Conservation (phyloP, 1,140 invertebrate species). For the Zaprionus davidi region DNA sequence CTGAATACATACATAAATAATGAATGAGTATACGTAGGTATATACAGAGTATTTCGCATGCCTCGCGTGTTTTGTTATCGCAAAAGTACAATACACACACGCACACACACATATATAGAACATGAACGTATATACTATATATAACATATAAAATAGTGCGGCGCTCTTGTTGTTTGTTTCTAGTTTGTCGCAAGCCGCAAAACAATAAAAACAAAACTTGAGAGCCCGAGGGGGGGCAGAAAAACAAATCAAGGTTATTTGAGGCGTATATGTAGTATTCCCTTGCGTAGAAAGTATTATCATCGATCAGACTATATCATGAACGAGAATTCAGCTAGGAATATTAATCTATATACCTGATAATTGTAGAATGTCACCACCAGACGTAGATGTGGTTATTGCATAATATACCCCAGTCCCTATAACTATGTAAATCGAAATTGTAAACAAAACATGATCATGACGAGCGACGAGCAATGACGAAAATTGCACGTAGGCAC, state of each 20-base stretch:
- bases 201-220: conserved; percentile 19
- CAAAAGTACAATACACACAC: not conserved
- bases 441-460: conserved; percentile 15
- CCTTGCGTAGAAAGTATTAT: conserved; percentile 35
- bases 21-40: conserved; percentile 9
- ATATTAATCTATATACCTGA: conserved; percentile 19
- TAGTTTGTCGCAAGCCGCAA: conserved; percentile 19
- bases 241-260: conserved; percentile 57
- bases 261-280: conserved; percentile 17
- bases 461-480: conserved; percentile 13
- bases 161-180: conserved; percentile 30
- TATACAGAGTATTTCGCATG: conserved; percentile 3
- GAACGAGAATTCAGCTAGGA: not conserved
- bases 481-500: conserved; percentile 27
- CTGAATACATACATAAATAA: conserved; percentile 29
- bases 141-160: conserved; percentile 28
- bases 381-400: conserved; percentile 8
- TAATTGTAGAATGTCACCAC: not conserved
- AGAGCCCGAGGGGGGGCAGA: conserved; percentile 15
- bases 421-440: conserved; percentile 10
- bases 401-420: conserved; percentile 14
- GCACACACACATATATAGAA: not conserved
- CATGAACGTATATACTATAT: not conserved
- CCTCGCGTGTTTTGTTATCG: conserved; percentile 56
- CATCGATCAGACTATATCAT: conserved; percentile 26